Evolutionary conservation across 2,797 vertebrate species (phyloP).

Genomic region (Etheostoma perlongum): DNA sequence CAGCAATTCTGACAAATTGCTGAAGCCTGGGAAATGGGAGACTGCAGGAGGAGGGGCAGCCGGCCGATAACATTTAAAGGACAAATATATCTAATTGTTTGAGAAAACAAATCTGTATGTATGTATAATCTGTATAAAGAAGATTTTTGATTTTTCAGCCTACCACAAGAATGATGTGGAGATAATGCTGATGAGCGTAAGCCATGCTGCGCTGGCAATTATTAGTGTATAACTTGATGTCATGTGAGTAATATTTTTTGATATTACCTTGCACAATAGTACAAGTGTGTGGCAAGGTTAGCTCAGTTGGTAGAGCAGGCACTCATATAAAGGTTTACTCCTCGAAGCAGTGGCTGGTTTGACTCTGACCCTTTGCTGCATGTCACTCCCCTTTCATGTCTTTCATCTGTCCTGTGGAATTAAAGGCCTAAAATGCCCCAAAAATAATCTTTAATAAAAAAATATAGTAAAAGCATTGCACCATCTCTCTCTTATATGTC

Average conservation of each 20-base stretch:
- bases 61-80: constrained; percentile 62
- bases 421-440: too few species aligned
- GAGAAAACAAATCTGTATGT: constrained; percentile 8
- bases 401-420: too few species aligned
- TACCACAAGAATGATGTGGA: constrained; percentile 1
- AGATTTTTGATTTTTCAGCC: neutral
- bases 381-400: too few species aligned
- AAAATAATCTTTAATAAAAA: too few species aligned
- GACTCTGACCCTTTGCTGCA: too few species aligned
- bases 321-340: too few species aligned
- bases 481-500: neutral
- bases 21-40: constrained; percentile 52
- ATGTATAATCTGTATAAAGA: neutral
- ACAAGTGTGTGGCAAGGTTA: neutral
- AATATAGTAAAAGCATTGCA: neutral
- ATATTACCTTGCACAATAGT: constrained; percentile 15
- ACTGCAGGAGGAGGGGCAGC: constrained; percentile 34
- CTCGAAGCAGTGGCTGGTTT: too few species aligned
- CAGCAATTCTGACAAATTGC: constrained; percentile 53
- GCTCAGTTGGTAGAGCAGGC: too few species aligned
- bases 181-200: constrained; percentile 27
- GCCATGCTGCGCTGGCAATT: constrained; percentile 1
- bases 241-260: constrained; percentile 32
- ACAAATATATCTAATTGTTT: constrained; percentile 62
- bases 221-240: constrained; percentile 21